Conservation (phyloP, 2,888 invertebrate genomes). For the Tribolium freemani region DNA sequence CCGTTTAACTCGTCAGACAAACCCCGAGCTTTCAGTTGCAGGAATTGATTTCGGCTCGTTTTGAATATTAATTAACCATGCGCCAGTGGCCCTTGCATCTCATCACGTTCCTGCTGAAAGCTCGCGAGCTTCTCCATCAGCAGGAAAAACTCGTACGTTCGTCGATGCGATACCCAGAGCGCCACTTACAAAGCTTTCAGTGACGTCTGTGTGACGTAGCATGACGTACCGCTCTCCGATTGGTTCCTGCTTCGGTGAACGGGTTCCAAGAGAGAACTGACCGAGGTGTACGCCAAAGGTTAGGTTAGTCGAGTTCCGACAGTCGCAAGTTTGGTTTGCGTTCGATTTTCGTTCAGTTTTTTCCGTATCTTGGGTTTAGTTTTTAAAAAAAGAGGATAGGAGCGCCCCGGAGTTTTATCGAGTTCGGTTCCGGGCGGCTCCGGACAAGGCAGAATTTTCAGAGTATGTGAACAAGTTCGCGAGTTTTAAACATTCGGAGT, state of each 20-base stretch:
- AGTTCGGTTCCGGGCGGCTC: neutral
- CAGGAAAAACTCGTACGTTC: slow-evolving; percentile 22
- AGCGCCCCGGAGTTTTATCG: neutral
- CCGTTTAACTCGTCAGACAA: neutral
- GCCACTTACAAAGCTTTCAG: slow-evolving; percentile 57
- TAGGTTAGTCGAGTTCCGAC: slow-evolving; percentile 63
- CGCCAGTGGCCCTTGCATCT: neutral
- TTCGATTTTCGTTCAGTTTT: slow-evolving; percentile 41
- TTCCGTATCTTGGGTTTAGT: slow-evolving; percentile 6
- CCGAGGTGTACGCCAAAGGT: slow-evolving; percentile 61
- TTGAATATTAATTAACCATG: slow-evolving; percentile 6
- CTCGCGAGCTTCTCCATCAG: neutral
- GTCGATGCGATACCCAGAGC: slow-evolving; percentile 43
- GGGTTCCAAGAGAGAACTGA: slow-evolving; percentile 63
- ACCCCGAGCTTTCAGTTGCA: neutral
- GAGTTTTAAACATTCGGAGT: slow-evolving; percentile 40
- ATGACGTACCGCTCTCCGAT: slow-evolving; percentile 57
- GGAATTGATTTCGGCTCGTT: neutral
- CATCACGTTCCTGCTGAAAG: neutral
- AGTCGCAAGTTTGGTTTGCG: slow-evolving; percentile 35
- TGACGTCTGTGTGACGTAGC: slow-evolving; percentile 59
- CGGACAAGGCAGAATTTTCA: neutral
- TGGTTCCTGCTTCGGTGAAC: slow-evolving; percentile 55
- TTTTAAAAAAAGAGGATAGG: slow-evolving; percentile 16
- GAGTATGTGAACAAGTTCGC: neutral